phyloP scores from a whole-genome alignment of 2,797 vertebrate genomes.

The Urophycis tenuis region DNA sequence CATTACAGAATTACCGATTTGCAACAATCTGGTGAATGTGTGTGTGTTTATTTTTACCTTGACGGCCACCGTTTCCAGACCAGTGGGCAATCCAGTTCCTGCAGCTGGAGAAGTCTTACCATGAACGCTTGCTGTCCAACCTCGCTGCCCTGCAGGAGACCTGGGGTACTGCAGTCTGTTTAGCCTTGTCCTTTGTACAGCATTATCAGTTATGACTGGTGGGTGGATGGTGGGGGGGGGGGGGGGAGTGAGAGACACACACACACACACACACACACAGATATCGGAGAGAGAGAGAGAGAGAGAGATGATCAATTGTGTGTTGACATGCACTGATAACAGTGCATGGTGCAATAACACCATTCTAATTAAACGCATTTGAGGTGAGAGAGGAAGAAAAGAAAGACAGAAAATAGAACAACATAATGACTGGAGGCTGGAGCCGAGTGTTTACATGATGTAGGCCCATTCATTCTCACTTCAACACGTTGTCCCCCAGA shows the following conservation, averaged over 20 bases:
- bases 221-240: not conserved
- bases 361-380: too few relatives aligned
- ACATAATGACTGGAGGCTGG: not conserved
- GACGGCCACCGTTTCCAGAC: conserved; percentile 68
- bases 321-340: not conserved
- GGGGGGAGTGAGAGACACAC: not conserved
- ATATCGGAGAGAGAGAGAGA: not conserved
- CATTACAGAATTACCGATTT: too few relatives aligned
- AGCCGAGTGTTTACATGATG: not conserved
- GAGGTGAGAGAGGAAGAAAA: too few relatives aligned
- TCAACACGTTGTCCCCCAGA: conserved; percentile 66
- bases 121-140: conserved; percentile 90
- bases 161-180: conserved; percentile 75
- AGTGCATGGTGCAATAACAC: too few relatives aligned
- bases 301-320: not conserved
- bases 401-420: too few relatives aligned
- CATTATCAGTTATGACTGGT: not conserved
- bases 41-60: conserved; percentile 38
- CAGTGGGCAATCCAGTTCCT: conserved; percentile 90
- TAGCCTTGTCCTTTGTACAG: not conserved
- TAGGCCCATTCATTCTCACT: not conserved
- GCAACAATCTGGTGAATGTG: not conserved
- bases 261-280: not conserved
- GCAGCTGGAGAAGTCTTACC: conserved; percentile 87
- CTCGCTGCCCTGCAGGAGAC: conserved; percentile 83